phyloP scores from a whole-genome alignment of 2,888 invertebrate species.

The Apamea epomidion region DNA sequence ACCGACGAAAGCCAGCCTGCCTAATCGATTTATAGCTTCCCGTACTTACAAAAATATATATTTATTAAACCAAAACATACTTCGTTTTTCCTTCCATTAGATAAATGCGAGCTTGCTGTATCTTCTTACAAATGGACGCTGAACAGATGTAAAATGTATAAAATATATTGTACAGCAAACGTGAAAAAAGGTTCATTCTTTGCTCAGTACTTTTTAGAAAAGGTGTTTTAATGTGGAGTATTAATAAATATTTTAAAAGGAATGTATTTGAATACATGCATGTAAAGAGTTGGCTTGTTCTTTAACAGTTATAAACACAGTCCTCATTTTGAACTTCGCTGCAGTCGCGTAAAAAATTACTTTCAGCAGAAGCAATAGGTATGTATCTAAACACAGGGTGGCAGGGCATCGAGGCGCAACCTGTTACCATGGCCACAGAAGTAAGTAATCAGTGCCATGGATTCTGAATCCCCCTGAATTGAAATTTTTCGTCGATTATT shows the following conservation, averaged over 20 bases:
- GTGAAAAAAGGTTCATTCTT: neutral
- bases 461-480: no score
- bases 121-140: conserved; percentile 51
- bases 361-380: neutral
- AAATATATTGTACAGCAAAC: neutral
- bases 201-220: neutral
- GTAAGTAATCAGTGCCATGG: no score
- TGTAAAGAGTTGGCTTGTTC: no score
- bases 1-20: conserved; percentile 82
- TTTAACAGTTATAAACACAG: neutral
- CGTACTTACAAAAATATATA: conserved; percentile 76
- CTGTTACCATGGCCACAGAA: no score
- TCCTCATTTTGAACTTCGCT: neutral
- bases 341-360: neutral
- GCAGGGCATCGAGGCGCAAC: no score
- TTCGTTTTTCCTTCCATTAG: conserved; percentile 72
- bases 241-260: neutral
- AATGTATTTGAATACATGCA: neutral
- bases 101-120: conserved; percentile 66
- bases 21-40: conserved; percentile 85
- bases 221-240: neutral
- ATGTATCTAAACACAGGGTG: neutral
- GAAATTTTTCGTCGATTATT: no score
- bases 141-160: conserved; percentile 29
- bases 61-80: conserved; percentile 79